Evolutionary conservation across 2,888 invertebrate species (phyloP), one percentile per base, ranked within the genome.

Genomic region (Ectemnius lituratus): DNA sequence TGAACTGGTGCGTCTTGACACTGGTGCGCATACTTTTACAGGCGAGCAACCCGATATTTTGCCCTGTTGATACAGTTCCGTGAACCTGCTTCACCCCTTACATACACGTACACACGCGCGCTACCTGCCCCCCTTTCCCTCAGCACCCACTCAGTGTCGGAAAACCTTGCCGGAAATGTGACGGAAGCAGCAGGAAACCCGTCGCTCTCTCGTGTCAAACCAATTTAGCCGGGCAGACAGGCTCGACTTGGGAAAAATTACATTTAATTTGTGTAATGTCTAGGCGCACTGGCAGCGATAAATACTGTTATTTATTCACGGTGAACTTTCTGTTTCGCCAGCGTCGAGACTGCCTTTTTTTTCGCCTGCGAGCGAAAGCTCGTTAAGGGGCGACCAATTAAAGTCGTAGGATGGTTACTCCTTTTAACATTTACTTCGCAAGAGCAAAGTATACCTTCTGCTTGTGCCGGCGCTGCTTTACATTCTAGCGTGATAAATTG

Each of bases 331-430:
- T 52, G 16, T 52, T 16, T 16, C 14, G 52, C 52, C 5, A 14
- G 52, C 37, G 37, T 2, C 37, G 37, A 37, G 37, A 37, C 37
- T 37, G 37, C 37, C 52, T 52, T 52, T 52, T 16, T 52, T 13
- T 5, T 14, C 37, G 37, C 8, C 37, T 37, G 37, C 37, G 37
- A 37, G 37, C 37, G 37, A 52, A 52, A 52, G n/a, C 52, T 52
- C 52, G 52, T 52, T 52, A 52, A 52, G 52, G 52, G n/a, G 52
- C 52, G 52, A 52, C 52, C 52, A 52, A 52, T 52, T 52, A 52
- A 52, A 52, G 52, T 16, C 52, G 52, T 13, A 14, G 52, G 52
- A 52, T 52, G 52, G 16, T 52, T 52, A 52, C 52, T 52, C 37
- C 37, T 52, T 14, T 14, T 52, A 14, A 16, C 52, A 52, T 52